Conservation (phyloP, 2,888 invertebrate genomes). For the Xylota sylvarum region DNA sequence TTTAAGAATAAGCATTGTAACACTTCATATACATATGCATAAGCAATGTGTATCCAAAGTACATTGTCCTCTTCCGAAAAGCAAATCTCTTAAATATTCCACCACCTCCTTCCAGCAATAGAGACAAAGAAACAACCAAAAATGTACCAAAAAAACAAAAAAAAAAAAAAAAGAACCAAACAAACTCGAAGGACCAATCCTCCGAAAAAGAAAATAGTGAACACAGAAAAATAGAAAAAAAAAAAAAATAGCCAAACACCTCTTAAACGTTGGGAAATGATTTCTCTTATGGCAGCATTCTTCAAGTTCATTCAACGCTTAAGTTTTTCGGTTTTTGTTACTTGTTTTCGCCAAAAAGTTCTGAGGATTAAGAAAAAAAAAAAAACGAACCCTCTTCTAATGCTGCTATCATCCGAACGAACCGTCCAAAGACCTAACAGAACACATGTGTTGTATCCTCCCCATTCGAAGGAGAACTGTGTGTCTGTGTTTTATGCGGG, state of each 20-base stretch:
- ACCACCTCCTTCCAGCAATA: not conserved
- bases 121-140: not conserved
- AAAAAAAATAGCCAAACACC: not conserved
- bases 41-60: no score
- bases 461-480: conserved; percentile 18
- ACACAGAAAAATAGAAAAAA: no score
- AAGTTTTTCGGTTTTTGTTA: conserved; percentile 36
- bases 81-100: not conserved
- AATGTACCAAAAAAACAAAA: not conserved
- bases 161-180: no score
- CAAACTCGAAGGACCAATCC: no score
- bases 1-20: no score
- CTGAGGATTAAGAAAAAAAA: conserved; percentile 21
- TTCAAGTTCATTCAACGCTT: conserved; percentile 57
- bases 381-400: conserved; percentile 34
- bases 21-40: no score
- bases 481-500: conserved; percentile 25
- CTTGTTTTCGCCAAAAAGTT: conserved; percentile 29
- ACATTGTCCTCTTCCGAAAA: no score
- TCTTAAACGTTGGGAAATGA: not conserved
- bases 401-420: conserved; percentile 30
- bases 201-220: no score
- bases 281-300: conserved; percentile 9
- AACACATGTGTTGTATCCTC: conserved; percentile 32
- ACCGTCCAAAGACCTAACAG: conserved; percentile 23